Evolutionary conservation across 2,888 invertebrate genomes (phyloP).

Genomic region (Tanytarsus gracilentus): DNA sequence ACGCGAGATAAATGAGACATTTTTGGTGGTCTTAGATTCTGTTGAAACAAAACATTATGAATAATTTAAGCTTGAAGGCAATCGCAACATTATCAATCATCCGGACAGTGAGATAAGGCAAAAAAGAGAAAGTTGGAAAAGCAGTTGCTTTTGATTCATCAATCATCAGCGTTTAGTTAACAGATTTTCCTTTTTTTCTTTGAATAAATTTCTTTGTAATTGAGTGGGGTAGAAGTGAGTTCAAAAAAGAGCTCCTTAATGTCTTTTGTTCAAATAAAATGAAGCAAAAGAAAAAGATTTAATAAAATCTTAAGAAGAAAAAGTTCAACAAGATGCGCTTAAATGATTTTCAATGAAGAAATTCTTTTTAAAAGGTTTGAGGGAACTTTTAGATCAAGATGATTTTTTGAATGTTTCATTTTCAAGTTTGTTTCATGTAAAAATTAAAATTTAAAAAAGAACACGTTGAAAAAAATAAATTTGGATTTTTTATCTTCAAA

Average conservation of each 20-base stretch:
- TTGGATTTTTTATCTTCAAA: too few relatives aligned
- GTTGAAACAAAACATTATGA: constrained; percentile 25
- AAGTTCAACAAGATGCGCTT: too few relatives aligned
- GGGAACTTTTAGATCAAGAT: too few relatives aligned
- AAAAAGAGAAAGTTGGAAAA: neutral
- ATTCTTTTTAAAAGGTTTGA: too few relatives aligned
- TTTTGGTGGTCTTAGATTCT: constrained; percentile 1
- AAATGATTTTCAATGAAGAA: too few relatives aligned
- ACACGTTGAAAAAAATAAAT: too few relatives aligned
- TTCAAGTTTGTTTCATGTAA: too few relatives aligned
- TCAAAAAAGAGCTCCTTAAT: neutral
- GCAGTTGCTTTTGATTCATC: constrained; percentile 18
- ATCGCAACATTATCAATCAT: constrained; percentile 27
- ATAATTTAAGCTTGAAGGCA: constrained; percentile 27
- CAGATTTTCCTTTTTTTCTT: neutral
- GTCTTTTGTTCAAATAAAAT: neutral
- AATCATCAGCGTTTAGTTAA: constrained; percentile 13
- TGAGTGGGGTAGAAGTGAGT: neutral
- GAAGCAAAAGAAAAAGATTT: too few relatives aligned
- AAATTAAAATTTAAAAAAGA: too few relatives aligned
- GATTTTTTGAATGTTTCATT: too few relatives aligned
- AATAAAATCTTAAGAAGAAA: too few relatives aligned
- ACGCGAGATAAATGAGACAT: constrained; percentile 12
- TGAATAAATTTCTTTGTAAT: neutral
- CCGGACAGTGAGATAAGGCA: neutral